These are phyloP conservation scores for Marasmarcha lunaedactyla DNA, from an alignment of 2,888 invertebrate genomes.

Conservation along the genomic window DNA sequence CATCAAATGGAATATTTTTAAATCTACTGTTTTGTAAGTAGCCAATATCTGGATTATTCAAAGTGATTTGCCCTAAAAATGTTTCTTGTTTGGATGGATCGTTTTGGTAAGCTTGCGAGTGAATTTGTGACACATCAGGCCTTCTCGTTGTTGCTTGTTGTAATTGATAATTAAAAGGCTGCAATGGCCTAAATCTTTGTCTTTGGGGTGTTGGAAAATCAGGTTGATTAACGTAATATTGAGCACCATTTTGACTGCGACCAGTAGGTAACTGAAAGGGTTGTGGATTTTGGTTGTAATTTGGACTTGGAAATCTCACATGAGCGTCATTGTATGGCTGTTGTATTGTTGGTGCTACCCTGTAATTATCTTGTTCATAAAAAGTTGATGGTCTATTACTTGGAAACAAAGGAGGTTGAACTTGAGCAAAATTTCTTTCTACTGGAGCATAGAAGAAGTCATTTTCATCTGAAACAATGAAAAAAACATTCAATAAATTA, in stretches of 20 bases:
- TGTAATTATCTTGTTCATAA: conserved; percentile 48
- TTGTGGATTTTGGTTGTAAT: conserved; percentile 61
- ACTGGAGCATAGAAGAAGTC: conserved; percentile 59
- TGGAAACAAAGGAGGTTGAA: conserved; percentile 56
- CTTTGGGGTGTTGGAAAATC: conserved; percentile 44
- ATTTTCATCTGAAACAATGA: conserved; percentile 53
- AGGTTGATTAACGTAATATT: conserved; percentile 59
- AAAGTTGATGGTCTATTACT: conserved; percentile 46
- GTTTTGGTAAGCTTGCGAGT: conserved; percentile 67
- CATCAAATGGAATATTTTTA: conserved; percentile 57
- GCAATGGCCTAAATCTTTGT: conserved; percentile 48
- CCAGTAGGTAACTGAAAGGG: conserved; percentile 61
- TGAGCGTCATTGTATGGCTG: conserved; percentile 48
- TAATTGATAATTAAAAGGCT: conserved; percentile 56
- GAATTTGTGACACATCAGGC: conserved; percentile 70
- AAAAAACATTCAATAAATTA: no score
- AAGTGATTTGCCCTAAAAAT: conserved; percentile 72
- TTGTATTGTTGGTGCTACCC: conserved; percentile 37
- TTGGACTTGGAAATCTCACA: conserved; percentile 53
- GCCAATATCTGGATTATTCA: conserved; percentile 70
- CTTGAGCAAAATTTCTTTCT: conserved; percentile 66
- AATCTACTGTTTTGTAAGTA: conserved; percentile 54
- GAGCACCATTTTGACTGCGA: conserved; percentile 55
- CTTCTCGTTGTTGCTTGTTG: conserved; percentile 63
- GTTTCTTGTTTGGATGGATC: conserved; percentile 73